phyloP scores from a whole-genome alignment of 2,888 invertebrate genomes.

The Ditylenchus weischeri region DNA sequence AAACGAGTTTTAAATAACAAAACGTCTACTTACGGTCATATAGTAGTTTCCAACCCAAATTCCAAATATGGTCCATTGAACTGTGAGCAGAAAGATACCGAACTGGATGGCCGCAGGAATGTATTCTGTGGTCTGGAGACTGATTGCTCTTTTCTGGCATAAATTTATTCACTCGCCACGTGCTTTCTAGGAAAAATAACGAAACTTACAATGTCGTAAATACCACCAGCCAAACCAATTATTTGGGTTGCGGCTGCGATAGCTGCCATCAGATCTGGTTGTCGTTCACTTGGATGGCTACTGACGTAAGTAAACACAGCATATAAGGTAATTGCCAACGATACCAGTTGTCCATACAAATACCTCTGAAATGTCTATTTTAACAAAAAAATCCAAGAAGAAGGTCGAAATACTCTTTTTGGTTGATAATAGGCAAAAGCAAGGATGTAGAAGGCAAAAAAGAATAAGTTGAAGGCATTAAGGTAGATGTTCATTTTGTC shows the following conservation, averaged over 20 bases:
- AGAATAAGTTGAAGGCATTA: slow-evolving; percentile 45
- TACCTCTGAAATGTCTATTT: slow-evolving; percentile 42
- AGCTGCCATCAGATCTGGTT: slow-evolving; percentile 47
- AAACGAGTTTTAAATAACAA: slow-evolving; percentile 19
- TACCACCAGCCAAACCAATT: slow-evolving; percentile 44
- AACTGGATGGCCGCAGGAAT: slow-evolving; percentile 54
- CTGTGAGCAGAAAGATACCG: slow-evolving; percentile 46
- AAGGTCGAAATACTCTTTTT: slow-evolving; percentile 40
- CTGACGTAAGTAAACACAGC: slow-evolving; percentile 49
- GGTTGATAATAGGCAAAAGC: slow-evolving; percentile 55
- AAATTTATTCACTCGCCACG: not conserved
- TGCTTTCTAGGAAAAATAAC: no score
- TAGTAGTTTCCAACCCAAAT: slow-evolving; percentile 46
- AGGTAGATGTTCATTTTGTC: slow-evolving; percentile 42
- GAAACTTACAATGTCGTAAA: slow-evolving; percentile 34
- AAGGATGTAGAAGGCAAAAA: slow-evolving; percentile 45
- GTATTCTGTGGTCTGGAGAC: slow-evolving; percentile 51
- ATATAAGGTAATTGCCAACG: slow-evolving; percentile 32
- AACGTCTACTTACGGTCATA: slow-evolving; percentile 43
- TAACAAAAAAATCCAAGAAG: slow-evolving; percentile 15
- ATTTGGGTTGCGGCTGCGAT: slow-evolving; percentile 55
- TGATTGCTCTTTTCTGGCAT: slow-evolving; percentile 19
- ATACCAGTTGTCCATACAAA: slow-evolving; percentile 45
- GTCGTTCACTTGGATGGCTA: slow-evolving; percentile 26
- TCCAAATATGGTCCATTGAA: slow-evolving; percentile 54